phyloP scores from a whole-genome alignment of 2,113 vertebrate genomes.

The Hyla sarda region DNA sequence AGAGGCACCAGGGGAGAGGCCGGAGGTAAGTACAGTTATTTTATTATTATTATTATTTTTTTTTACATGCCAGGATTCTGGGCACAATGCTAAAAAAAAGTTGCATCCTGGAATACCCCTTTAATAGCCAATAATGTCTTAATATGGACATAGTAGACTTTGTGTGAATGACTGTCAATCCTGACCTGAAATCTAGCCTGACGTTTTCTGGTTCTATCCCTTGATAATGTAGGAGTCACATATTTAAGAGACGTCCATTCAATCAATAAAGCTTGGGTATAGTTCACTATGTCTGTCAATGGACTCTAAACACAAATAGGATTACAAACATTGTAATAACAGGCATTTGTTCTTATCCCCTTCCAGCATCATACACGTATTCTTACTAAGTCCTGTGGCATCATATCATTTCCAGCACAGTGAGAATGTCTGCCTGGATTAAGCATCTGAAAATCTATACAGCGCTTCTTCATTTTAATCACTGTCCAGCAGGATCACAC shows the following conservation, averaged over 20 bases:
- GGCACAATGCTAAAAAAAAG: too few relatives aligned
- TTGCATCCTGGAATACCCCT: too few relatives aligned
- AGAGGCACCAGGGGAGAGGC: too few relatives aligned
- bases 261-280: neutral
- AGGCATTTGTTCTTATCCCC: neutral
- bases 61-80: too few relatives aligned
- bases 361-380: neutral
- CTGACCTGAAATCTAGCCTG: too few relatives aligned
- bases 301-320: neutral
- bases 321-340: neutral
- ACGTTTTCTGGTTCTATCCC: too few relatives aligned
- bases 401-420: slow-evolving; percentile 12
- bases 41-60: too few relatives aligned
- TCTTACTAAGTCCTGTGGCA: neutral
- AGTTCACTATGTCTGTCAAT: neutral
- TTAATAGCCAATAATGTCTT: too few relatives aligned
- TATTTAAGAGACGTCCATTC: neutral
- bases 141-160: too few relatives aligned
- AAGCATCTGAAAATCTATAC: slow-evolving; percentile 67
- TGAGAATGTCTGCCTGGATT: slow-evolving; percentile 63
- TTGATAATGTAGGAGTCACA: too few relatives aligned
- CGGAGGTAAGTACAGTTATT: too few relatives aligned
- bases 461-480: slow-evolving; percentile 71
- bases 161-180: too few relatives aligned
- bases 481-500: slow-evolving; percentile 71